Percentiles rank a stretch among this genome's conserved stretches.
Conservation (phyloP, 2,888 invertebrate genomes). For the Therioaphis trifolii region DNA sequence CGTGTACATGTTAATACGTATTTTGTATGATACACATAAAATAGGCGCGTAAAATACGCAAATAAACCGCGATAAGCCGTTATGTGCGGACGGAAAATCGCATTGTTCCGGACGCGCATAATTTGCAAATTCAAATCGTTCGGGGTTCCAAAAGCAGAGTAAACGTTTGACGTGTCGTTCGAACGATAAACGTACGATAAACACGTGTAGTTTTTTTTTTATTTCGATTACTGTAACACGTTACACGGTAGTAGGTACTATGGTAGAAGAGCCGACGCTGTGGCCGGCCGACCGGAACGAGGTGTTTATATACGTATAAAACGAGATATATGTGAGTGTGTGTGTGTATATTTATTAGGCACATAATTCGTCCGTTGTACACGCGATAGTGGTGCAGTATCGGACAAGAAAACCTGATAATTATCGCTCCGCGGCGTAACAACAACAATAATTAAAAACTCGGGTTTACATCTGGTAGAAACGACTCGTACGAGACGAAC, state of each 20-base stretch:
- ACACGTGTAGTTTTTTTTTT: constrained; percentile 38
- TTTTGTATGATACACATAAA: too few relatives aligned
- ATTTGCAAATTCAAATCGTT: constrained; percentile 6
- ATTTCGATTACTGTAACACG: neutral
- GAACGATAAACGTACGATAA: constrained; percentile 36
- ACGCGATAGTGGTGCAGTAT: neutral
- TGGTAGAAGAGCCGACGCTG: constrained; percentile 14
- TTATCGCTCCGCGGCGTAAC: neutral
- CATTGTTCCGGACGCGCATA: constrained; percentile 8
- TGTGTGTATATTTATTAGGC: neutral
- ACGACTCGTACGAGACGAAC: neutral
- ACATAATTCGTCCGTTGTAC: neutral
- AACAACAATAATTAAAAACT: constrained; percentile 1
- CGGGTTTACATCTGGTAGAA: neutral
- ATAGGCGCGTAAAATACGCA: neutral
- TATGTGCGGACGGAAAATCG: neutral
- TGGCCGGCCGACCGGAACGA: constrained; percentile 48
- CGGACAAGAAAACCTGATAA: neutral
- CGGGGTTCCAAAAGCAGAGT: neutral
- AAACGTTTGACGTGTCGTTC: constrained; percentile 36
- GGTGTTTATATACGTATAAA: neutral
- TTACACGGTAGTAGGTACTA: too few relatives aligned
- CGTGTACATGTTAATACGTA: too few relatives aligned
- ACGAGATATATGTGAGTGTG: too few relatives aligned
- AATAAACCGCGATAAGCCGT: neutral